Percentiles rank a stretch among this genome's conserved stretches.
Conservation (phyloP, 2,888 invertebrate species). For the Pseudococcus longispinus region DNA sequence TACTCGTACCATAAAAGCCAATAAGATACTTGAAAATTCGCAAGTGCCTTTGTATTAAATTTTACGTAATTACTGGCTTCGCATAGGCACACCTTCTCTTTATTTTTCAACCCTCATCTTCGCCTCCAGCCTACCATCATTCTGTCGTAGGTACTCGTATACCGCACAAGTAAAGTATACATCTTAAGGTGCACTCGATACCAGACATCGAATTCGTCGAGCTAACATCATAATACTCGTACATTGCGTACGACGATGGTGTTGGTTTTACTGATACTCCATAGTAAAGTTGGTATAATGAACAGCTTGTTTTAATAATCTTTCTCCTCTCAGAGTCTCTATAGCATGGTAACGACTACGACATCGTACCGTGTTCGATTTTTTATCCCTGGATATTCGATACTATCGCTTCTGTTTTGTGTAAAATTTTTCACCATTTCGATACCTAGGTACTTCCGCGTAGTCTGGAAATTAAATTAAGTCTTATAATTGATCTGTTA, state of each 20-base stretch:
- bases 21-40: neutral
- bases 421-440: neutral
- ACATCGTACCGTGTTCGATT: neutral
- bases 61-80: neutral
- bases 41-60: neutral
- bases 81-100: neutral
- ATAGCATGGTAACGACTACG: neutral
- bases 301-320: slow-evolving; percentile 16
- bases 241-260: neutral
- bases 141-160: neutral
- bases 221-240: neutral
- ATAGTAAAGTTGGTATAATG: neutral
- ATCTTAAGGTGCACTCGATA: neutral
- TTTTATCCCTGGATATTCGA: neutral
- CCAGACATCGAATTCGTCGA: neutral
- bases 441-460: neutral
- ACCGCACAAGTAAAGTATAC: neutral
- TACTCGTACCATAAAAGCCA: no score
- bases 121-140: neutral
- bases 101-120: neutral
- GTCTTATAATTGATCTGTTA: neutral
- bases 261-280: neutral
- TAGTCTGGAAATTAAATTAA: neutral
- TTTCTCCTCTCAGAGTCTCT: neutral
- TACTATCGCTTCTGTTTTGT: neutral